Conservation (phyloP, 2,113 vertebrate species). For the Vulpes ferrilata region DNA sequence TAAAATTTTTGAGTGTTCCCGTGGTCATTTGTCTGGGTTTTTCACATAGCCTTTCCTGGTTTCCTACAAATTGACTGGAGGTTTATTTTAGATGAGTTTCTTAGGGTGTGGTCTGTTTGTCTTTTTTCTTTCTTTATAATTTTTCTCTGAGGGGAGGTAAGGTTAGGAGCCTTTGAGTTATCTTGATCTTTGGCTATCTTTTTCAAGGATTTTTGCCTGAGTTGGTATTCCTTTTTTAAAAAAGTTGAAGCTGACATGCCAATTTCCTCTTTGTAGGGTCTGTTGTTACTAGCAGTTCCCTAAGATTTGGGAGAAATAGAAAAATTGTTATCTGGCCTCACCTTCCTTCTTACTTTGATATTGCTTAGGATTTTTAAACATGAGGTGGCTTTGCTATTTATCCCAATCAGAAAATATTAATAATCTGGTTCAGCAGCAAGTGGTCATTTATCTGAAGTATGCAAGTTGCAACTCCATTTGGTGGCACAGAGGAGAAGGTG, state of each 20-base stretch:
- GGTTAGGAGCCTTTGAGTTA: background rate
- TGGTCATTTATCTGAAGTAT: background rate
- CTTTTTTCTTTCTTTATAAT: background rate
- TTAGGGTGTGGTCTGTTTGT: background rate
- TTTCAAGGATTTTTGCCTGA: background rate
- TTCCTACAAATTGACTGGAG: background rate
- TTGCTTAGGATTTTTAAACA: background rate
- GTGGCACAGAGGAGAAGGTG: background rate
- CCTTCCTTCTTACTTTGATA: background rate
- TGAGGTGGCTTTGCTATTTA: background rate
- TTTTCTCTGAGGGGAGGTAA: background rate
- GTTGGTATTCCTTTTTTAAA: background rate
- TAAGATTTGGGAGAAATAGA: background rate
- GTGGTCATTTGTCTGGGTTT: background rate
- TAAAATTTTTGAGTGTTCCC: background rate
- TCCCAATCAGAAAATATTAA: background rate
- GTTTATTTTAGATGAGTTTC: background rate
- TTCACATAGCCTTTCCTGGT: background rate
- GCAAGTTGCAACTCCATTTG: conserved; percentile 28
- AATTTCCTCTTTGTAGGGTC: background rate
- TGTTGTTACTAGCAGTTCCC: background rate
- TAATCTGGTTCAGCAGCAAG: background rate
- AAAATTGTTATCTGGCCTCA: background rate
- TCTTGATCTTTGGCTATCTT: background rate
- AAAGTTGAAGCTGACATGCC: background rate